A percentile compares a stretch with the other conserved stretches of the same genome.
Evolutionary conservation across 1,140 invertebrate species (phyloP).

Genomic region (Himalopsyche phryganea): DNA sequence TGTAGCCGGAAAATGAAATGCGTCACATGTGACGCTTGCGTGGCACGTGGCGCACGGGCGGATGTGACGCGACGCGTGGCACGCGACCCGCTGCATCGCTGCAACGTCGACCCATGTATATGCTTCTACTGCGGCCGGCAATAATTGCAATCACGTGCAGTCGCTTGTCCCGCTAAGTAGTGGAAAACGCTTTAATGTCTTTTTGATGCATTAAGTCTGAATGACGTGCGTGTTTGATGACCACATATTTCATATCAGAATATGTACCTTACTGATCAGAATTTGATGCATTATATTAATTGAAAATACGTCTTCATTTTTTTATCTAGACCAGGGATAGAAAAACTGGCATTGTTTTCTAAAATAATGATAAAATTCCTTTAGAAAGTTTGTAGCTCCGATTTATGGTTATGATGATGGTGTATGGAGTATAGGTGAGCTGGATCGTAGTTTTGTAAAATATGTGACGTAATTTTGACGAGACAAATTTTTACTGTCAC

Average conservation of each 20-base stretch:
- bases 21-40: too few species aligned
- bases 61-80: constrained; percentile 2
- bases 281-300: constrained; percentile 15
- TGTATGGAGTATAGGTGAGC: too few species aligned
- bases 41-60: constrained; percentile 6
- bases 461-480: too few species aligned
- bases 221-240: neutral
- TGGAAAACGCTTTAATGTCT: neutral
- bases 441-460: too few species aligned
- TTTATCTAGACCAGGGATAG: too few species aligned
- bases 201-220: neutral
- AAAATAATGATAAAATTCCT: too few species aligned
- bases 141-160: constrained; percentile 17
- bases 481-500: too few species aligned
- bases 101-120: neutral
- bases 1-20: too few species aligned
- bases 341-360: too few species aligned
- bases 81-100: constrained; percentile 13
- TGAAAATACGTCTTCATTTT: constrained; percentile 4
- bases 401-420: too few species aligned
- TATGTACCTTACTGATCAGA: neutral
- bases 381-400: too few species aligned
- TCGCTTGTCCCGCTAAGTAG: constrained; percentile 22
- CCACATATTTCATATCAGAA: neutral
- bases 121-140: constrained; percentile 1